phyloP scores from a whole-genome alignment of 2,888 invertebrate genomes.

The Pherbina coryleti region DNA sequence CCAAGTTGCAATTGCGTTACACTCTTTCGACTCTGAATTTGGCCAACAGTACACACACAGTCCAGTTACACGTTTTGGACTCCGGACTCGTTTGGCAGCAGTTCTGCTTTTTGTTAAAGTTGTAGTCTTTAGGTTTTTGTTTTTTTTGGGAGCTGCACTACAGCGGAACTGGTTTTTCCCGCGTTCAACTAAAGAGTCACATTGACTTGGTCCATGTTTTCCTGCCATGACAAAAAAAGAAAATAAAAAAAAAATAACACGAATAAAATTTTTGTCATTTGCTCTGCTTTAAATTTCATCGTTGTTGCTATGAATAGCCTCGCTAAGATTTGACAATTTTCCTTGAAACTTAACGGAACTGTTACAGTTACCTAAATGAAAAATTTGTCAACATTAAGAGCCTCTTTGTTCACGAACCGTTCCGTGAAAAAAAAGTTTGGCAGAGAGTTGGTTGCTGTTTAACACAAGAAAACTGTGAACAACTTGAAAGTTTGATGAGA shows the following conservation, averaged over 20 bases:
- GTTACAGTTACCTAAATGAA: background rate
- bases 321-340: conserved; percentile 11
- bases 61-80: conserved; percentile 46
- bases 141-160: too few relatives aligned
- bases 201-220: background rate
- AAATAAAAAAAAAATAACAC: background rate
- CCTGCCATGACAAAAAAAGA: background rate
- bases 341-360: background rate
- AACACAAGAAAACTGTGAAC: too few relatives aligned
- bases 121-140: too few relatives aligned
- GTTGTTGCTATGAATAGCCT: conserved; percentile 9
- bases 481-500: too few relatives aligned
- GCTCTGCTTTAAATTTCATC: background rate
- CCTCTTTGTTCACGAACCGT: too few relatives aligned
- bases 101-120: too few relatives aligned
- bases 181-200: too few relatives aligned
- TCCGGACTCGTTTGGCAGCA: background rate
- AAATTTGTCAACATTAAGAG: background rate
- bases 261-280: background rate
- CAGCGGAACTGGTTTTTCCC: too few relatives aligned
- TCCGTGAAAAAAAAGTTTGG: too few relatives aligned
- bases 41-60: conserved; percentile 46
- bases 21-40: background rate
- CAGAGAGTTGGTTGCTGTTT: too few relatives aligned
- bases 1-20: background rate